phyloP scores from a whole-genome alignment of 1,140 invertebrate genomes.

The Zaprionus ghesquierei region DNA sequence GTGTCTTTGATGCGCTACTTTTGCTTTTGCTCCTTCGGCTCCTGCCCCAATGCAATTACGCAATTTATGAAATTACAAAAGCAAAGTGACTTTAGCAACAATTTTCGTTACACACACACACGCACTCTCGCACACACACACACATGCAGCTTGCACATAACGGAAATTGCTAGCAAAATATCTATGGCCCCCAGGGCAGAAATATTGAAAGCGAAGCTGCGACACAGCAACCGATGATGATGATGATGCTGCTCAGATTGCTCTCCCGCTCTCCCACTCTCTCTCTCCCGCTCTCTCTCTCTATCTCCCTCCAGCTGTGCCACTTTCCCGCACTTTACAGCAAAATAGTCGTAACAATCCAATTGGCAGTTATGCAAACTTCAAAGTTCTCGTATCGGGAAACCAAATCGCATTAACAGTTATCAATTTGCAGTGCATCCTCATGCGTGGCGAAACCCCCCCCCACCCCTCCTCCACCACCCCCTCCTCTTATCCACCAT shows the following conservation, averaged over 20 bases:
- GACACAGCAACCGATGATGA: slow-evolving; percentile 8
- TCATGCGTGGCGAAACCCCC: not conserved
- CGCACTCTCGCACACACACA: not conserved
- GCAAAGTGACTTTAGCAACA: slow-evolving; percentile 52
- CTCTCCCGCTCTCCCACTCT: not conserved
- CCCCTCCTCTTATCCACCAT: not conserved
- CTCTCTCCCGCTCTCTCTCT: not conserved
- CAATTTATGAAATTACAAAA: slow-evolving; percentile 65
- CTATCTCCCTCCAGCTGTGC: not conserved
- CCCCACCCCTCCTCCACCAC: not conserved
- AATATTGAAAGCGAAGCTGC: slow-evolving; percentile 24
- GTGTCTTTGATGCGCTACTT: not conserved
- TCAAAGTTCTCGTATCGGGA: slow-evolving; percentile 44
- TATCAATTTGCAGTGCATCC: slow-evolving; percentile 54
- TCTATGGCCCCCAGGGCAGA: slow-evolving; percentile 15
- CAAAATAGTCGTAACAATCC: slow-evolving; percentile 47
- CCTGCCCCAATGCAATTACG: slow-evolving; percentile 57
- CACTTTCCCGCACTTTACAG: not conserved
- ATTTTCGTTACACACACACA: slow-evolving; percentile 25
- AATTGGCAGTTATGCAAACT: slow-evolving; percentile 69
- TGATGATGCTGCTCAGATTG: slow-evolving; percentile 1
- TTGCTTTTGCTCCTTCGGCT: not conserved
- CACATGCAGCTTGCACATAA: slow-evolving; percentile 23
- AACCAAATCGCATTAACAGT: slow-evolving; percentile 60
- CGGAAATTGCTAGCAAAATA: slow-evolving; percentile 51